phyloP scores from a whole-genome alignment of 2,113 vertebrate species.

The Hemicordylus capensis region DNA sequence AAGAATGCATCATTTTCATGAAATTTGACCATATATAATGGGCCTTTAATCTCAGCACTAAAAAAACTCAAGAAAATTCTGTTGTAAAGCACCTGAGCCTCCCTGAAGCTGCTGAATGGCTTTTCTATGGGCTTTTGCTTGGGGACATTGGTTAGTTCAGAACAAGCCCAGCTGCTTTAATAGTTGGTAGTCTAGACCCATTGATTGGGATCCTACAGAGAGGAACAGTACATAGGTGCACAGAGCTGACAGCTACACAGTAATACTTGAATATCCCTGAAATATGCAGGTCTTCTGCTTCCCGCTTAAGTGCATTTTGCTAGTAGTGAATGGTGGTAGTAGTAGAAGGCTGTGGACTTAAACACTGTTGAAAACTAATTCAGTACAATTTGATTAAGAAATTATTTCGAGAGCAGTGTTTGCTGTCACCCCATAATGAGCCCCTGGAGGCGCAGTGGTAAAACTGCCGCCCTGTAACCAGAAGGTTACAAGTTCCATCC shows the following conservation, averaged over 20 bases:
- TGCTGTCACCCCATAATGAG: neutral
- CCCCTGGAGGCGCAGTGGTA: no score
- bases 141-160: neutral
- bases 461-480: no score
- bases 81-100: neutral
- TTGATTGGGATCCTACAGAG: neutral
- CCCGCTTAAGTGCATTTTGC: neutral
- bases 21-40: neutral
- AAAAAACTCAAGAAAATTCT: neutral
- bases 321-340: neutral
- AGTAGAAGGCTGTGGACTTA: neutral
- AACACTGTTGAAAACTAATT: neutral
- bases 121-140: neutral
- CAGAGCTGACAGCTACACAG: neutral
- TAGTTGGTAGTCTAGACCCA: neutral
- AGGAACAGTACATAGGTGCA: neutral
- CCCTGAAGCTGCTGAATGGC: neutral
- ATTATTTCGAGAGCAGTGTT: neutral
- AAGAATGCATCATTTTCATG: neutral
- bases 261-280: neutral
- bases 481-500: no score
- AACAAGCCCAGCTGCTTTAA: neutral
- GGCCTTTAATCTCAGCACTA: neutral
- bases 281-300: neutral
- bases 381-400: neutral